phyloP scores from a whole-genome alignment of 2,797 vertebrate species.

The Novumbra hubbsi region DNA sequence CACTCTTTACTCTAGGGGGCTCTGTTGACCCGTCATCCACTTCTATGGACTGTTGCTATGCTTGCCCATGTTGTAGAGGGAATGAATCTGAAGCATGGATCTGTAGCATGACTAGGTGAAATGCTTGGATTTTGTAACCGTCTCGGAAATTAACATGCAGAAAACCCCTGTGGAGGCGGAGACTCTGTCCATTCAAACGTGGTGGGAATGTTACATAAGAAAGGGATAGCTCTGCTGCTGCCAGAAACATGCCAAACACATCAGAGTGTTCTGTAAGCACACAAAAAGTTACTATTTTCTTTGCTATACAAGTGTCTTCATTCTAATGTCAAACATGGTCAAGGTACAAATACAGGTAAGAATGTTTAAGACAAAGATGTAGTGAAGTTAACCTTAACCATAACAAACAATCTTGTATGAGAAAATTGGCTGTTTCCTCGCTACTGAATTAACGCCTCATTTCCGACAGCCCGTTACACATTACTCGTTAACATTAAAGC shows the following conservation, averaged over 20 bases:
- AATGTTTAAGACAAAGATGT: background rate
- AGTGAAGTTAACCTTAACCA: background rate
- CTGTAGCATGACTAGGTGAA: slow-evolving; percentile 11
- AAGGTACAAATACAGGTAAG: background rate
- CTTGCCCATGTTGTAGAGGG: background rate
- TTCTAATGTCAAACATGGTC: background rate
- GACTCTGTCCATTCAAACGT: background rate
- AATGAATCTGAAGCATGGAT: background rate
- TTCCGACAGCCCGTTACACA: background rate
- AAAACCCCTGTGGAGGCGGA: background rate
- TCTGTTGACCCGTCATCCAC: background rate
- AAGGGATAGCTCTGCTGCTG: slow-evolving; percentile 3
- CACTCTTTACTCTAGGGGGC: background rate
- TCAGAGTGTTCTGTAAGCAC: background rate
- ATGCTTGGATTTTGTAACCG: background rate
- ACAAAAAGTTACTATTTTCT: background rate
- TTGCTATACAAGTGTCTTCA: background rate
- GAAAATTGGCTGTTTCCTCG: background rate
- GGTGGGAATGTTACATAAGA: slow-evolving; percentile 2
- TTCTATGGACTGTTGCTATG: background rate
- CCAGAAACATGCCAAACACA: too few relatives aligned
- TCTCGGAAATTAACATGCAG: slow-evolving; percentile 11
- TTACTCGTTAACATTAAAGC: background rate
- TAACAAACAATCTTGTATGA: background rate
- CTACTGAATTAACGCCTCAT: background rate